Evolutionary conservation across 2,888 invertebrate genomes (phyloP).

Genomic region (Melanostoma mellinum): DNA sequence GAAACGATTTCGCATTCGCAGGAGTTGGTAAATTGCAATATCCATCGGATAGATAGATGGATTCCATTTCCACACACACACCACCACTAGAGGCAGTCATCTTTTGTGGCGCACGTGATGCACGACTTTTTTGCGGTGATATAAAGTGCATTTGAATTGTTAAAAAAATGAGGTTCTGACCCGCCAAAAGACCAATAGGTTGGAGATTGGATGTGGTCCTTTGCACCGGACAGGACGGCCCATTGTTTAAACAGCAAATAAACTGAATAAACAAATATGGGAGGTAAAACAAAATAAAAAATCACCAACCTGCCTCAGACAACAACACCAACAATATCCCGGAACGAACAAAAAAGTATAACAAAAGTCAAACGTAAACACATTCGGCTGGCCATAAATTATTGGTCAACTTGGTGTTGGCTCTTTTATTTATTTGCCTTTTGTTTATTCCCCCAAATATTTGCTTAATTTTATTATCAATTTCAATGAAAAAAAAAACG

Average conservation of each 20-base stretch:
- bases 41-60: slow-evolving; percentile 70
- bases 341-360: slow-evolving; percentile 22
- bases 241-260: slow-evolving; percentile 68
- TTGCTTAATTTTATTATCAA: slow-evolving; percentile 67
- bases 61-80: slow-evolving; percentile 58
- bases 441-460: slow-evolving; percentile 57
- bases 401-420: slow-evolving; percentile 72
- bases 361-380: slow-evolving; percentile 60
- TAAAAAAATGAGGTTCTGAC: slow-evolving; percentile 17
- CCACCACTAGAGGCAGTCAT: slow-evolving; percentile 3
- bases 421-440: slow-evolving; percentile 58
- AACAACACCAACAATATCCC: slow-evolving; percentile 13
- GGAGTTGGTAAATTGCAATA: slow-evolving; percentile 73
- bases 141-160: slow-evolving; percentile 70
- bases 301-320: slow-evolving; percentile 30
- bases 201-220: slow-evolving; percentile 42
- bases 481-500: slow-evolving; percentile 53
- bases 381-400: slow-evolving; percentile 68
- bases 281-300: slow-evolving; percentile 26
- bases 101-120: slow-evolving; percentile 43
- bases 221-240: slow-evolving; percentile 30
- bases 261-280: slow-evolving; percentile 64
- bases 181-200: slow-evolving; percentile 42
- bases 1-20: slow-evolving; percentile 72
- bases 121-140: slow-evolving; percentile 62